Conservation (phyloP, 2,797 vertebrate genomes). For the Parotocinclus haroldoi region DNA sequence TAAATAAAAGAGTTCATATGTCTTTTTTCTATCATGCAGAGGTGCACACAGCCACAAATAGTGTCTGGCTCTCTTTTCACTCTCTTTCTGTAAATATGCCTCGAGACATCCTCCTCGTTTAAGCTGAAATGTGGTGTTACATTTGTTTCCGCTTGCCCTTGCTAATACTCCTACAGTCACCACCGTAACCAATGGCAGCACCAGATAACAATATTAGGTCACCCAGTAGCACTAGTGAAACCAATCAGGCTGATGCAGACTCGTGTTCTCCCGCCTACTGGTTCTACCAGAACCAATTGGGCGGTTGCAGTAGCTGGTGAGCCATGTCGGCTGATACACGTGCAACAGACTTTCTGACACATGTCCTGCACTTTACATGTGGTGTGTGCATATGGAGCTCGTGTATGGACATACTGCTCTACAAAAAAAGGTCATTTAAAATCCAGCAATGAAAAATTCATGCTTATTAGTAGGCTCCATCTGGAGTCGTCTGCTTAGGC, state of each 20-base stretch:
- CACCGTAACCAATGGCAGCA: slow-evolving; percentile 11
- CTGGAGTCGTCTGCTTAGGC: neutral
- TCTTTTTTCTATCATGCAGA: too few species aligned
- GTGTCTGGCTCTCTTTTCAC: neutral
- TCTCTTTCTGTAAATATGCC: slow-evolving; percentile 22
- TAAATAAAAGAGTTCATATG: too few species aligned
- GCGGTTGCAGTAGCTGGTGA: slow-evolving; percentile 23
- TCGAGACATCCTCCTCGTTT: slow-evolving; percentile 17
- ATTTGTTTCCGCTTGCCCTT: slow-evolving; percentile 11
- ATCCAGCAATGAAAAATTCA: slow-evolving; percentile 14
- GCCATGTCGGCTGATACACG: slow-evolving; percentile 29
- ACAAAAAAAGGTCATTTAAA: slow-evolving; percentile 41
- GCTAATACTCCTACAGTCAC: slow-evolving; percentile 7
- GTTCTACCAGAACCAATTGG: slow-evolving; percentile 20
- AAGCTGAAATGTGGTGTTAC: neutral
- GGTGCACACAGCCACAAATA: slow-evolving; percentile 1
- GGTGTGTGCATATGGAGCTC: slow-evolving; percentile 39
- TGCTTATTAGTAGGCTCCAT: slow-evolving; percentile 14
- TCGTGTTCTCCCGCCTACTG: slow-evolving; percentile 8
- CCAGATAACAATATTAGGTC: neutral
- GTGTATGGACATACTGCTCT: slow-evolving; percentile 24
- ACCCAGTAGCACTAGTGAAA: slow-evolving; percentile 2
- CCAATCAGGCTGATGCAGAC: slow-evolving; percentile 1
- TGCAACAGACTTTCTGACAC: slow-evolving; percentile 34
- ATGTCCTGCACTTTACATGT: slow-evolving; percentile 34